Evolutionary conservation across 2,888 invertebrate genomes (phyloP).

Genomic region (Lepidochrysops patricia): DNA sequence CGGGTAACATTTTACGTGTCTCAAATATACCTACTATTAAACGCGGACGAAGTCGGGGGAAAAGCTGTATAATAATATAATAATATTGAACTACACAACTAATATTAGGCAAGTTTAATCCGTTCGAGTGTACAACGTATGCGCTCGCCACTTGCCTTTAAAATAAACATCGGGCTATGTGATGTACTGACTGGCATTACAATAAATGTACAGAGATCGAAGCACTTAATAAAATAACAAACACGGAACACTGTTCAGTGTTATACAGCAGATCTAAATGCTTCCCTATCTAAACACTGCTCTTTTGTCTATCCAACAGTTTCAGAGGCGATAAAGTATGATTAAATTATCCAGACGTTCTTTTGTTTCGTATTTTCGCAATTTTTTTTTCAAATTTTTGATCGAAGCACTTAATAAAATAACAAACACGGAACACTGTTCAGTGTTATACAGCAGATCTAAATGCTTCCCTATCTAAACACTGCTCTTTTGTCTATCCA

Average conservation of each 20-base stretch:
- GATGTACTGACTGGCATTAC: conserved; percentile 50
- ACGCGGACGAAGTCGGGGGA: too few species aligned
- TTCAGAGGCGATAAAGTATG: conserved; percentile 2
- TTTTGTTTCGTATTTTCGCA: background rate
- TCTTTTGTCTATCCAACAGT: conserved; percentile 58
- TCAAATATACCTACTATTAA: too few species aligned
- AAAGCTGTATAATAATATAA: too few species aligned
- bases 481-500: conserved; percentile 57
- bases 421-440: conserved; percentile 58
- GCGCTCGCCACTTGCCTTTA: conserved; percentile 37
- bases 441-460: conserved; percentile 48
- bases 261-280: conserved; percentile 52
- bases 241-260: conserved; percentile 53
- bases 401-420: conserved; percentile 59
- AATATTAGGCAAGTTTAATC: conserved; percentile 24
- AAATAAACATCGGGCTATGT: conserved; percentile 52
- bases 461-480: conserved; percentile 58
- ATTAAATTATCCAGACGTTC: conserved; percentile 8
- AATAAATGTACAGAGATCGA: conserved; percentile 57
- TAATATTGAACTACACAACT: background rate
- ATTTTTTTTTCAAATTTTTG: conserved; percentile 8
- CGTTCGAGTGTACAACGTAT: conserved; percentile 10
- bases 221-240: conserved; percentile 65
- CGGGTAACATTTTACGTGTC: too few species aligned
- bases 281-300: conserved; percentile 49